A percentile compares a stretch with the other conserved stretches of the same genome.
Conservation (phyloP, 1,140 invertebrate genomes). For the Drosophila tsacasi region DNA sequence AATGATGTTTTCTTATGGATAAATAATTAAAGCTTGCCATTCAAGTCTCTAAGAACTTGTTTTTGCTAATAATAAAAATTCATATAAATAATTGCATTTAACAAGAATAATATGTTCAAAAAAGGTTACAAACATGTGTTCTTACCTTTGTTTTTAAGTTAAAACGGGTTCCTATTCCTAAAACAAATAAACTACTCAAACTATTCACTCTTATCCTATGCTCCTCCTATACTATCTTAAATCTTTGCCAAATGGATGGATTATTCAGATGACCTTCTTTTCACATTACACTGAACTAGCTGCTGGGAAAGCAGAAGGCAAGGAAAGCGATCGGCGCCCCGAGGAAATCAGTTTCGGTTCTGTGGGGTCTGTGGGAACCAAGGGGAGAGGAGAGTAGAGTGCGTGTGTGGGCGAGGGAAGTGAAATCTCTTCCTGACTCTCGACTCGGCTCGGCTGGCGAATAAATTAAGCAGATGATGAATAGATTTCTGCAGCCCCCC, state of each 20-base stretch:
- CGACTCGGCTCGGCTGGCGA: conserved; percentile 10
- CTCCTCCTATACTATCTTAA: not conserved
- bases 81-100: not conserved
- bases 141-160: not conserved
- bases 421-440: conserved; percentile 49
- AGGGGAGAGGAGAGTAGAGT: not conserved
- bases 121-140: not conserved
- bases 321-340: conserved; percentile 27
- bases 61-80: not conserved
- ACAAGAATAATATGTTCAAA: not conserved
- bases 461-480: conserved; percentile 35
- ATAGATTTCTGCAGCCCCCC: conserved; percentile 16
- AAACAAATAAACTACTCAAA: not conserved
- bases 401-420: conserved; percentile 24
- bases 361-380: conserved; percentile 7
- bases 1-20: not conserved
- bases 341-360: conserved; percentile 21
- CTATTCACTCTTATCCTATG: not conserved
- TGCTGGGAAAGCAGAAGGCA: conserved; percentile 60
- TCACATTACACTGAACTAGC: conserved; percentile 56
- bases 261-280: conserved; percentile 36
- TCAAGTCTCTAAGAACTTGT: not conserved
- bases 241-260: conserved; percentile 11
- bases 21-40: not conserved
- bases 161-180: not conserved